Evolutionary conservation across 1,140 invertebrate species (phyloP).

Genomic region (Nasonia vitripennis): DNA sequence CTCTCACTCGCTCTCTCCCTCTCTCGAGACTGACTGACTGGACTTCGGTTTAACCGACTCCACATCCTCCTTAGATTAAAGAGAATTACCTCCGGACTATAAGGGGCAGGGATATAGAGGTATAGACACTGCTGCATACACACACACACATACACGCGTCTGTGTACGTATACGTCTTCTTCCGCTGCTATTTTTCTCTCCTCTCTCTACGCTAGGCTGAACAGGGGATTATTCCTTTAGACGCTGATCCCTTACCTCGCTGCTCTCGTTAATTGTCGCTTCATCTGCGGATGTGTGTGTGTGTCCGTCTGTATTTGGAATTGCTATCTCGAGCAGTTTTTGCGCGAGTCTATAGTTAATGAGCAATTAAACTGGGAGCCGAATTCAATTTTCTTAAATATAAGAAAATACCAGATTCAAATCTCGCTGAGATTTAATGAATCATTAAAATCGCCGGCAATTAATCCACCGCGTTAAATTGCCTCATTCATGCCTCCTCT

Average conservation of each 20-base stretch:
- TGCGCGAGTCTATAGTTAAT: too few species aligned
- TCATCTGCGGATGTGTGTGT: background rate
- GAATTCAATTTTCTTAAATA: too few species aligned
- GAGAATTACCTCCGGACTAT: constrained; percentile 71
- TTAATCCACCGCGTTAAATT: background rate
- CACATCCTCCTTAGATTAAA: constrained; percentile 76
- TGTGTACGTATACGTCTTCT: constrained; percentile 9
- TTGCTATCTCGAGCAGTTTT: too few species aligned
- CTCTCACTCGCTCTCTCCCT: background rate
- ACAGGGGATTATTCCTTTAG: constrained; percentile 26
- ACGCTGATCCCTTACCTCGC: constrained; percentile 25
- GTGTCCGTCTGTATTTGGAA: background rate
- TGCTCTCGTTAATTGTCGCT: constrained; percentile 47
- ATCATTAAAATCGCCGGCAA: background rate
- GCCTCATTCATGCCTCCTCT: too few species aligned
- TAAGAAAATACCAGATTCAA: too few species aligned
- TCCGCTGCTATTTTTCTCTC: background rate
- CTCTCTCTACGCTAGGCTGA: constrained; percentile 25
- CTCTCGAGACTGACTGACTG: constrained; percentile 70
- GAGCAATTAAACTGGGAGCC: too few species aligned
- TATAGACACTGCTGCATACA: background rate
- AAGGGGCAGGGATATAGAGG: background rate
- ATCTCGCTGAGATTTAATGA: too few species aligned
- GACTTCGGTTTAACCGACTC: constrained; percentile 76
- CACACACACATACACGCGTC: background rate